Conservation (phyloP, 2,113 vertebrate species). For the Myotis lucifugus region DNA sequence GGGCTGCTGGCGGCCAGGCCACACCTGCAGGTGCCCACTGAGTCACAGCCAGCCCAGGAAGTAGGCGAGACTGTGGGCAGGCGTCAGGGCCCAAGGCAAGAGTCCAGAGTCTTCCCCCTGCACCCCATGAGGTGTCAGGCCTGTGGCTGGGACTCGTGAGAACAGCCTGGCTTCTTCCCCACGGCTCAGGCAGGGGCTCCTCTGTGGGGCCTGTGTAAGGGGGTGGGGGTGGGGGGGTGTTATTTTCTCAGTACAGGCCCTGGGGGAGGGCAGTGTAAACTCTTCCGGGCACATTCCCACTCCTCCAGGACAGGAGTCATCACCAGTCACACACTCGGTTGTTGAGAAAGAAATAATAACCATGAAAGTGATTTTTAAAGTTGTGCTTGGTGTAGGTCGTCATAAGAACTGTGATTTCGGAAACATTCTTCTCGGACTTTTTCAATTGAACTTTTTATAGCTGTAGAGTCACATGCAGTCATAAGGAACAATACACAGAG, state of each 20-base stretch:
- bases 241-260: not conserved
- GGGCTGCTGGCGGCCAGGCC: not conserved
- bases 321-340: not conserved
- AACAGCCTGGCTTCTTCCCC: not conserved
- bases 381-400: not conserved
- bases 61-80: rapidly evolving
- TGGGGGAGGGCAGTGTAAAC: rapidly evolving
- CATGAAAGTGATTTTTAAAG: not conserved
- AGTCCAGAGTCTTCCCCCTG: not conserved
- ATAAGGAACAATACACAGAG: not conserved
- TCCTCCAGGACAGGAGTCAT: not conserved
- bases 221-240: not conserved
- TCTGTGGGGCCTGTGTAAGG: rapidly evolving
- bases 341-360: not conserved
- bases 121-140: not conserved
- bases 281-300: rapidly evolving
- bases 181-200: not conserved
- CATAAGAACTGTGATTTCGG: not conserved
- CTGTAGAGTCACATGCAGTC: no score
- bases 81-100: rapidly evolving
- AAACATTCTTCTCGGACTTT: not conserved
- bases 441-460: not conserved
- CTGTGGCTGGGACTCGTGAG: rapidly evolving
- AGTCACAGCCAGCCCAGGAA: not conserved
- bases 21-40: not conserved